Conservation (phyloP, 1,140 invertebrate genomes). For the Halictus rubicundus region DNA sequence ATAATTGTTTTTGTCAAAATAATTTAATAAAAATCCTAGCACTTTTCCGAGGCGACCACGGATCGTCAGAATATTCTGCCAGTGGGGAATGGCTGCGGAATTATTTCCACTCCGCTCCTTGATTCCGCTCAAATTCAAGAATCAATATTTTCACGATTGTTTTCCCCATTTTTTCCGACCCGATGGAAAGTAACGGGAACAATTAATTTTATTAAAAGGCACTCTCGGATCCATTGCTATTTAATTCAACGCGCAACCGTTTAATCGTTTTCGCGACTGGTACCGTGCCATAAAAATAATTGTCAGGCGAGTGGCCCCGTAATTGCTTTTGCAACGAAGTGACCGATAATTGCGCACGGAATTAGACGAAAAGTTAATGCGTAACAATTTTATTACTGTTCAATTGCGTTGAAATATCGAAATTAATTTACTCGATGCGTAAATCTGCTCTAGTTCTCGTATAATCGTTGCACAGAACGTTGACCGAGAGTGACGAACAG, state of each 20-base stretch:
- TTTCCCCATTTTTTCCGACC: conserved; percentile 6
- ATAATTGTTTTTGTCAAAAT: no score
- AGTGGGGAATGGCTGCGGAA: not conserved
- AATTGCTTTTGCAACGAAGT: not conserved
- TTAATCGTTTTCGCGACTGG: conserved; percentile 4
- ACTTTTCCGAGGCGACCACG: not conserved
- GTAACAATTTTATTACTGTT: not conserved
- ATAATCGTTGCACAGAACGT: no score
- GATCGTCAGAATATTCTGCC: no score
- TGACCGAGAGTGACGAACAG: no score
- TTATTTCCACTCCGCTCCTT: not conserved
- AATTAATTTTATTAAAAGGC: conserved; percentile 57
- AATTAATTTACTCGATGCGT: no score
- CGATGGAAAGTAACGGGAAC: conserved; percentile 10
- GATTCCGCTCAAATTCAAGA: not conserved
- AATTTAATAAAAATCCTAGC: no score
- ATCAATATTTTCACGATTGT: conserved; percentile 3
- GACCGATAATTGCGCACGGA: conserved; percentile 11
- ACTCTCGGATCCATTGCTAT: conserved; percentile 32
- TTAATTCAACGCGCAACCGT: conserved; percentile 16
- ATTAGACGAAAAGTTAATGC: not conserved
- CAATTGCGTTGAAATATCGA: no score
- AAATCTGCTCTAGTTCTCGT: no score
- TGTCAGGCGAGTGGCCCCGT: not conserved
- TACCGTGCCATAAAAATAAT: not conserved